phyloP scores from a whole-genome alignment of 1,140 invertebrate species.

The Heliothis virescens region DNA sequence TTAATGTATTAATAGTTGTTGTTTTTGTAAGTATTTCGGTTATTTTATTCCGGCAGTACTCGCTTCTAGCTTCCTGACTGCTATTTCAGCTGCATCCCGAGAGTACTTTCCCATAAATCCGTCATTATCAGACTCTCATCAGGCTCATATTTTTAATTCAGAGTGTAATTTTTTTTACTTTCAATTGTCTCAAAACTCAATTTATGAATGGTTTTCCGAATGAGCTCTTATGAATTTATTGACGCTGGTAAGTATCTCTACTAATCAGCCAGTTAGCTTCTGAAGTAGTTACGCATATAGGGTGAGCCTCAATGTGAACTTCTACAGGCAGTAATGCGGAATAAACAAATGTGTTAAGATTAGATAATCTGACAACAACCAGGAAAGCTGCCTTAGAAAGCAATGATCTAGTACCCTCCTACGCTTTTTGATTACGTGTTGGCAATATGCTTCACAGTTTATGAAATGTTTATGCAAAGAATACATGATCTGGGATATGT shows the following conservation, averaged over 20 bases:
- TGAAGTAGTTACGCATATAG: too few species aligned
- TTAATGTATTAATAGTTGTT: neutral
- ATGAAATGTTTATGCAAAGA: neutral
- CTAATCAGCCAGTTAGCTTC: too few species aligned
- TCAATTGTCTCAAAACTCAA: too few species aligned
- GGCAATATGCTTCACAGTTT: neutral
- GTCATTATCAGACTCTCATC: too few species aligned
- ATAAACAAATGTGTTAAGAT: constrained; percentile 25
- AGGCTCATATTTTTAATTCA: too few species aligned
- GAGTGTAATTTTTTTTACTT: too few species aligned
- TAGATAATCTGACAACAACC: constrained; percentile 24
- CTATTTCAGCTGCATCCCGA: too few species aligned
- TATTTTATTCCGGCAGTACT: neutral
- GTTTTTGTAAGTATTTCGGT: neutral
- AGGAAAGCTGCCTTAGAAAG: constrained; percentile 17
- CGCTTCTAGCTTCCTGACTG: too few species aligned
- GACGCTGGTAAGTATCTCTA: neutral
- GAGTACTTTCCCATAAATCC: too few species aligned
- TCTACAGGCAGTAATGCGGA: constrained; percentile 10
- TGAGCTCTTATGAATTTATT: too few species aligned
- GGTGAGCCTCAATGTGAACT: too few species aligned
- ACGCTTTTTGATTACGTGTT: constrained; percentile 15
- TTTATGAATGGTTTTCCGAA: too few species aligned
- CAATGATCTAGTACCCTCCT: constrained; percentile 26
- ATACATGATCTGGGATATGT: neutral